Base-by-base conservation (phyloP, 2,888 invertebrate genomes). In the Erebia ligea region DNA sequence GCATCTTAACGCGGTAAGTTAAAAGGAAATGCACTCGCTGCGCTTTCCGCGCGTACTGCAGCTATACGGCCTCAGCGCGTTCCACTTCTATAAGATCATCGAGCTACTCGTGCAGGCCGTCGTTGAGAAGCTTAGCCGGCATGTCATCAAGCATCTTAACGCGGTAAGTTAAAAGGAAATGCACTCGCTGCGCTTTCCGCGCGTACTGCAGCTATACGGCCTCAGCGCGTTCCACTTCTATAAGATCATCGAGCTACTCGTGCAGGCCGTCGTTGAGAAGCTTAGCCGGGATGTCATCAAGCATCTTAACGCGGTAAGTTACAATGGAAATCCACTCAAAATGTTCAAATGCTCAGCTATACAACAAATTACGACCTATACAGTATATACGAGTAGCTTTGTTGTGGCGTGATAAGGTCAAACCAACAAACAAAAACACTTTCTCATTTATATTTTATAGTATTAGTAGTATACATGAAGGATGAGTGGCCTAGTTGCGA, bases 81-180 rank as follows among this genome's bases (percentile, higher is more conserved):
- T 97, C 87, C 95, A 98, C 85, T 99, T 99, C 90, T 98, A 98
- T 87, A 98, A 98, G 94, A 97, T 99, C 58, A 98, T 99, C 76
- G 99, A 99, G 92, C 94, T 98, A 21, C 97, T 99, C 61, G 98
- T 99, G 13, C 94, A 97, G 71, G 95, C 96, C 4, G 96, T 97
- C 1, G 97, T 98, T 73, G 98, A 98, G 78, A 96, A 97, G 67
- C 94, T 99, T 19, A 97, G 97, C 25, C 94, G 99, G 57, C 98
- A 98, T 82, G 96, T 98, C 75, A 98, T 99, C 19, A 99, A 99
- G 83, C 98, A 99, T 93, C 94, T 99, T 54, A 99, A 98, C 89
- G 95, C 95, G 83, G 97, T 97, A 86, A 62, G 48, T 93, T 25
- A 34, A 5, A 34, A 1, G 21, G 21, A 21, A 21, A 25, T 25